phyloP scores from a whole-genome alignment of 2,888 invertebrate genomes.

The Thalpophila matura region DNA sequence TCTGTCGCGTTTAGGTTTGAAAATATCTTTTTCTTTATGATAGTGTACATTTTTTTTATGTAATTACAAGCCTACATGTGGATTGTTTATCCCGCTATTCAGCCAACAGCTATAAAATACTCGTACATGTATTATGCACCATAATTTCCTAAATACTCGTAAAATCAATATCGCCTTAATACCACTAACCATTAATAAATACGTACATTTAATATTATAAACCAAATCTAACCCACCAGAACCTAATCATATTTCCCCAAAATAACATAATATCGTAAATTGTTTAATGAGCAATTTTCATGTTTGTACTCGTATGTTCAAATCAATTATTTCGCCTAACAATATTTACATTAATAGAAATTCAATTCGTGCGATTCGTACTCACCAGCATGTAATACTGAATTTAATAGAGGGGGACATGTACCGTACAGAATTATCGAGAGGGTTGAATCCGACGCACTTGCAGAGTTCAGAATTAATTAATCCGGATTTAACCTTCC shows the following conservation, averaged over 20 bases:
- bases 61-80: too few species aligned
- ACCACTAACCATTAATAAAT: too few species aligned
- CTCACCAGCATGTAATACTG: constrained; percentile 34
- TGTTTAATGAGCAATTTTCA: constrained; percentile 13
- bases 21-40: too few species aligned
- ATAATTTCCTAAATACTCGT: too few species aligned
- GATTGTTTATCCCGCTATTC: too few species aligned
- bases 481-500: constrained; percentile 79
- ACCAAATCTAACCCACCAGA: neutral
- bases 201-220: too few species aligned
- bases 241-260: constrained; percentile 2
- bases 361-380: constrained; percentile 13
- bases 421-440: constrained; percentile 65
- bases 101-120: too few species aligned
- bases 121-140: too few species aligned
- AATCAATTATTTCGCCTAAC: constrained; percentile 37
- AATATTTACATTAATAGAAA: constrained; percentile 35
- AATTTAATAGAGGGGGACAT: constrained; percentile 67
- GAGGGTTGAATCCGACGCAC: constrained; percentile 73
- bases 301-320: constrained; percentile 15
- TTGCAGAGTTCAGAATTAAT: constrained; percentile 79
- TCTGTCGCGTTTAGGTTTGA: too few species aligned
- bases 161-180: too few species aligned
- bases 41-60: too few species aligned
- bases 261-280: constrained; percentile 11